A percentile compares a stretch with the other conserved stretches of the same genome.
Evolutionary conservation across 2,797 vertebrate genomes (phyloP).

Genomic region (Choloepus didactylus): DNA sequence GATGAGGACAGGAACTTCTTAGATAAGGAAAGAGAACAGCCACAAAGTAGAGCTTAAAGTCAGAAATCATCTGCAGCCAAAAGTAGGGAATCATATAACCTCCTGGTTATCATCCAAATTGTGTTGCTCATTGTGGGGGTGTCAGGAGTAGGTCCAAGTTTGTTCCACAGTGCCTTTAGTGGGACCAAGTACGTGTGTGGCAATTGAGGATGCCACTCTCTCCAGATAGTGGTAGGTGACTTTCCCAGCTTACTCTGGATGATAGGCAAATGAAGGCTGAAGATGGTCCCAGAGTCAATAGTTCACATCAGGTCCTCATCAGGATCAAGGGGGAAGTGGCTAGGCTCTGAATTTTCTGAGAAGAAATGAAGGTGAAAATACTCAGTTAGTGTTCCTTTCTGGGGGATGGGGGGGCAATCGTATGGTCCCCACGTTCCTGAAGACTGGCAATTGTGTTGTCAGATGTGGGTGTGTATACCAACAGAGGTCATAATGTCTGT

Average conservation of each 20-base stretch:
- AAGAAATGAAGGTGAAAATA: neutral
- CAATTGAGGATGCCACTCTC: neutral
- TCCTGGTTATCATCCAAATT: neutral
- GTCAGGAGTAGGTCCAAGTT: neutral
- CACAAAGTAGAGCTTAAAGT: constrained; percentile 15
- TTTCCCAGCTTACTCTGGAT: neutral
- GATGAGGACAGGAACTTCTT: neutral
- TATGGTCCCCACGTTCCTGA: neutral
- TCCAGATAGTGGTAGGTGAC: neutral
- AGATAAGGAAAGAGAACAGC: neutral
- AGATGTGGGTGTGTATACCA: no score
- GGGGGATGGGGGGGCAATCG: neutral
- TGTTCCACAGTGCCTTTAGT: neutral
- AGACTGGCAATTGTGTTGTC: neutral
- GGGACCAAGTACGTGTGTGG: neutral
- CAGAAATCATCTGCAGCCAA: neutral
- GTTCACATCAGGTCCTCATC: neutral
- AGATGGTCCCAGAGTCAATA: neutral
- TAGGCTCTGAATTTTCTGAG: neutral
- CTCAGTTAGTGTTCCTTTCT: neutral
- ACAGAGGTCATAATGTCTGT: neutral
- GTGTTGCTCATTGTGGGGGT: neutral
- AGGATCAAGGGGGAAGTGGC: neutral
- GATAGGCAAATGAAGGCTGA: neutral
- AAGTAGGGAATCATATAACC: neutral